phyloP scores from a whole-genome alignment of 1,140 invertebrate genomes.

The Cyphomyrmex costatus region DNA sequence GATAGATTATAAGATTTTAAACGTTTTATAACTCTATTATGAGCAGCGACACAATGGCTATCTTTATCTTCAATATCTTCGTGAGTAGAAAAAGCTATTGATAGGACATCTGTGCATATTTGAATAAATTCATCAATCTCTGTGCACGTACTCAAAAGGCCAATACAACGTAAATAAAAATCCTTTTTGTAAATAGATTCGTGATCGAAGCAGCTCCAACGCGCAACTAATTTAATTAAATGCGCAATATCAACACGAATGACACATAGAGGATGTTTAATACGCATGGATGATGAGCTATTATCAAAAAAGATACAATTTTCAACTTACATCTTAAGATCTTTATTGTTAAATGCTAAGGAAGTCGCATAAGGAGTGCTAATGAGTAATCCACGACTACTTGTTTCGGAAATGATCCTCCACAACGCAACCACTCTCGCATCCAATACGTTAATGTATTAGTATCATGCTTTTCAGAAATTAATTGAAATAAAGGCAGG shows the following conservation, averaged over 20 bases:
- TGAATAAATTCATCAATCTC: neutral
- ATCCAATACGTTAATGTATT: constrained; percentile 20
- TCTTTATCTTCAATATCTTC: neutral
- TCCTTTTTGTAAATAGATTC: neutral
- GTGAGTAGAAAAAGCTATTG: neutral
- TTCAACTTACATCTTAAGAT: neutral
- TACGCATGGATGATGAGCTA: neutral
- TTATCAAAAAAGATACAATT: neutral
- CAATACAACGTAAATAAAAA: neutral
- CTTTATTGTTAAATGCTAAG: neutral
- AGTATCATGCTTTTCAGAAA: neutral
- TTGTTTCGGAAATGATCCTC: neutral
- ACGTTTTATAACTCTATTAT: neutral
- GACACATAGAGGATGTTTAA: neutral
- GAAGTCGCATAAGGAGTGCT: neutral
- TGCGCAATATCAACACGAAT: neutral
- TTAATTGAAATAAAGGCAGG: neutral
- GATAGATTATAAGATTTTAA: neutral
- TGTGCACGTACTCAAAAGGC: neutral
- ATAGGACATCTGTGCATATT: neutral
- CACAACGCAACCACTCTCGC: constrained; percentile 7
- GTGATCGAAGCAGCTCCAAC: neutral
- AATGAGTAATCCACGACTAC: neutral
- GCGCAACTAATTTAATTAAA: neutral
- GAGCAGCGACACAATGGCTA: neutral